These are phyloP conservation scores for Atractosteus spatula DNA, from an alignment of 2,113 vertebrate species.

Conservation along the genomic window DNA sequence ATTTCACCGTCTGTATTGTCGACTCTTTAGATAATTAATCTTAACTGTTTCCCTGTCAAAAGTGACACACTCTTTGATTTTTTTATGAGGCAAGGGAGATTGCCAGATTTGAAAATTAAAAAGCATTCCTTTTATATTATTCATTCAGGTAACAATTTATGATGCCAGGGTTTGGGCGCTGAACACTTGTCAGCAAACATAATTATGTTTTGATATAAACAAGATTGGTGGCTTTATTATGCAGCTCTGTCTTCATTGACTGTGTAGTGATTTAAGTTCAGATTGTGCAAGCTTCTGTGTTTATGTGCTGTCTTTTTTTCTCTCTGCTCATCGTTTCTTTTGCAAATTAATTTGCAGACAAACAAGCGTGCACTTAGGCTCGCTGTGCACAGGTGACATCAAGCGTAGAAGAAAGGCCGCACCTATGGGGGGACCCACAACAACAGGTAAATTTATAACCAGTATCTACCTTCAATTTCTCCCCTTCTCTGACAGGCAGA, in stretches of 20 bases:
- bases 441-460: constrained; percentile 68
- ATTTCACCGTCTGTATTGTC: constrained; percentile 73
- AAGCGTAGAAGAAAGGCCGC: constrained; percentile 77
- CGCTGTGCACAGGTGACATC: constrained; percentile 74
- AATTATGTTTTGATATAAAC: constrained; percentile 92
- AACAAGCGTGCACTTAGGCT: constrained; percentile 76
- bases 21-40: constrained; percentile 74
- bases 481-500: constrained; percentile 57
- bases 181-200: constrained; percentile 84
- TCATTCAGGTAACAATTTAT: constrained; percentile 85
- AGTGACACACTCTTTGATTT: constrained; percentile 60
- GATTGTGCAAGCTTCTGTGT: constrained; percentile 58
- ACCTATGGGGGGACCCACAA: constrained; percentile 66
- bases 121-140: constrained; percentile 84
- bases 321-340: constrained; percentile 64
- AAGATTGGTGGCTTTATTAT: constrained; percentile 84
- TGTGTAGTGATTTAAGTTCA: constrained; percentile 63
- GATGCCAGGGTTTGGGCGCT: constrained; percentile 78
- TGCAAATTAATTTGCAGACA: constrained; percentile 74
- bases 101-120: constrained; percentile 90
- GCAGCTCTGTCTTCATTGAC: constrained; percentile 61
- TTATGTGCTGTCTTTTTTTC: constrained; percentile 46
- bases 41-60: constrained; percentile 70
- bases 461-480: constrained; percentile 23
- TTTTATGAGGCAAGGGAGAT: constrained; percentile 78